phyloP scores from a whole-genome alignment of 1,140 invertebrate species.

The Solenopsis fugax region DNA sequence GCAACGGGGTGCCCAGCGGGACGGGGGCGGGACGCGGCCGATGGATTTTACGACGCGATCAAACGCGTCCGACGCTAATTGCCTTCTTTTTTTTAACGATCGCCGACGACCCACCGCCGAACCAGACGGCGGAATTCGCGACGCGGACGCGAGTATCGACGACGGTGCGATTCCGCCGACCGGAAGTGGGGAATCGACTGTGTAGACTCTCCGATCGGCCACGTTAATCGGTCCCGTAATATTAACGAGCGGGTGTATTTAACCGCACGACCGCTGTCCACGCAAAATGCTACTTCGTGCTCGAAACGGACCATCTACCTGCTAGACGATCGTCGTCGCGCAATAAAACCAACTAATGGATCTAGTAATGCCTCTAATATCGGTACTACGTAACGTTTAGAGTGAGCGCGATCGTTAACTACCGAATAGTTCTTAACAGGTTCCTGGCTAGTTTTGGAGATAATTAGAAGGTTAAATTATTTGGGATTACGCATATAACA shows the following conservation, averaged over 20 bases:
- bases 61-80: constrained; percentile 79
- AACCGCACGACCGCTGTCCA: not conserved
- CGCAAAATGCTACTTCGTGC: not conserved
- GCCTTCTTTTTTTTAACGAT: constrained; percentile 76
- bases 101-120: constrained; percentile 8
- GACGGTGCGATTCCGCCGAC: constrained; percentile 46
- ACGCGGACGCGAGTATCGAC: constrained; percentile 38
- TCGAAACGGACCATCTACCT: constrained; percentile 28
- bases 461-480: not conserved
- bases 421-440: not conserved
- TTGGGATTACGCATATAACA: not conserved
- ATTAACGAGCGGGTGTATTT: constrained; percentile 46
- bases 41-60: constrained; percentile 79
- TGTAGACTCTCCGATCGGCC: constrained; percentile 16
- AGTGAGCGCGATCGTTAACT: not conserved
- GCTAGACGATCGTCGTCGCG: not conserved
- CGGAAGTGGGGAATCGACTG: constrained; percentile 40
- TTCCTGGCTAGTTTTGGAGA: not conserved
- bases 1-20: not conserved
- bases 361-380: constrained; percentile 1
- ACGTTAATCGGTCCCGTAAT: constrained; percentile 49
- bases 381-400: not conserved
- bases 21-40: not conserved
- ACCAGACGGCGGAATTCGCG: constrained; percentile 11
- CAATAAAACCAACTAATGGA: constrained; percentile 33